Percentiles rank a stretch among this genome's conserved stretches.
phyloP scores from a whole-genome alignment of 2,888 invertebrate genomes.

The Amphimallon solstitiale region DNA sequence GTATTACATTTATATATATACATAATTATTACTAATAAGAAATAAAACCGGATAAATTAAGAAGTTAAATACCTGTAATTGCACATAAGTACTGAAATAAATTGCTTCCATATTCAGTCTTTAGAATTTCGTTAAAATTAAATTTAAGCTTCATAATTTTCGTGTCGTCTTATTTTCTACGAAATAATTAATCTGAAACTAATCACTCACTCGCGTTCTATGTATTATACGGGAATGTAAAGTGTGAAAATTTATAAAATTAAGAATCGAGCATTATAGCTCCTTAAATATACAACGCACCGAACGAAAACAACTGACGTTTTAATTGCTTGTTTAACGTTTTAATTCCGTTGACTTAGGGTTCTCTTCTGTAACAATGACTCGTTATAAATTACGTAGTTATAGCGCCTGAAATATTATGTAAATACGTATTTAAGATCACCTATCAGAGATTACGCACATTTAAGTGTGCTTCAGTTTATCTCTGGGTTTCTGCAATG shows the following conservation, averaged over 20 bases:
- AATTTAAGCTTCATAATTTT: conserved; percentile 34
- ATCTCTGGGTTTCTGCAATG: background rate
- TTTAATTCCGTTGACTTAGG: conserved; percentile 25
- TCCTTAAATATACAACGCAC: conserved; percentile 27
- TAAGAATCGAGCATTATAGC: background rate
- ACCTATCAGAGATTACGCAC: conserved; percentile 15
- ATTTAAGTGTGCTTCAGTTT: conserved; percentile 4
- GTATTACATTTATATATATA: too few species aligned
- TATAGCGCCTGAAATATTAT: conserved; percentile 2
- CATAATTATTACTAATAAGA: background rate
- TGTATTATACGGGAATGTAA: background rate
- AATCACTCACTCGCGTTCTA: conserved; percentile 16
- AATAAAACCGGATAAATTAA: conserved; percentile 4
- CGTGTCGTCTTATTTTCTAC: background rate
- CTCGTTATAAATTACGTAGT: conserved; percentile 32
- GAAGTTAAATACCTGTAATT: conserved; percentile 40
- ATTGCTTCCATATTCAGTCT: conserved; percentile 34
- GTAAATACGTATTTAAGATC: conserved; percentile 13
- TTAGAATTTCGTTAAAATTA: conserved; percentile 21
- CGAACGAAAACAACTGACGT: conserved; percentile 35
- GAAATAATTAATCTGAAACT: background rate
- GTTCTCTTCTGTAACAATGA: conserved; percentile 37
- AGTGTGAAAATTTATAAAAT: background rate
- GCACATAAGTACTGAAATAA: conserved; percentile 43
- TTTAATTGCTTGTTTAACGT: conserved; percentile 38